These are phyloP conservation scores for sheep (Ovis aries) DNA, from an alignment of 2,113 vertebrate genomes.

Conservation along the genomic window ARS-UI_Ramb_v3.0 NC_056070.1:43822001-43822500, in stretches of 20 bases:
- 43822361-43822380: not conserved
- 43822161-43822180: not conserved
- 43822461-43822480: not conserved
- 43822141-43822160: not conserved
- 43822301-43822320: constrained; percentile 25
- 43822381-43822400: not conserved
- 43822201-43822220: not conserved
- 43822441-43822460: not conserved
- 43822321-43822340: not conserved
- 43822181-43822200: not conserved
- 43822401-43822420: not conserved
- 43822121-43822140: not conserved
- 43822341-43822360: not conserved
- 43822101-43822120: rapidly evolving
- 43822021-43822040: not conserved
- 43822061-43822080: not conserved
- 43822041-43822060: not conserved
- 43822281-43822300: not conserved
- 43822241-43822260: not conserved
- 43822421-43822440: not conserved
- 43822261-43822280: not conserved
- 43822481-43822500: not conserved
- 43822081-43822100: not conserved
- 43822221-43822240: not conserved
- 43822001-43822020: not conserved